These are phyloP conservation scores for Platorchestia sp. DNA, from an alignment of 1,140 invertebrate genomes.

Conservation along the genomic window DNA sequence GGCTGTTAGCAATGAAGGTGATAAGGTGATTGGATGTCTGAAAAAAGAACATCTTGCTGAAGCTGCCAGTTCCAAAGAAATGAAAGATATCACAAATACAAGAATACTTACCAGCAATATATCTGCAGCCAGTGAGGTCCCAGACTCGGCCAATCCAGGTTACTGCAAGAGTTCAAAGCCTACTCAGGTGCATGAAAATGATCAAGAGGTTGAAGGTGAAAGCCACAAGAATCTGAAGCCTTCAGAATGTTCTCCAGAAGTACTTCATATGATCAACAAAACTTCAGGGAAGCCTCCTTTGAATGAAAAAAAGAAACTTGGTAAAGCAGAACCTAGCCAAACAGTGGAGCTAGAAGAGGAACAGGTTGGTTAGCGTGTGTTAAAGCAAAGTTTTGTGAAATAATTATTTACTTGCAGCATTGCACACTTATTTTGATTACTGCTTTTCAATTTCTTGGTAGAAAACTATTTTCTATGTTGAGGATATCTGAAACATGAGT, in stretches of 20 bases:
- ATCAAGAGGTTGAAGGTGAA: background rate
- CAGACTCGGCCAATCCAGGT: background rate
- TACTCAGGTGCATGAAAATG: background rate
- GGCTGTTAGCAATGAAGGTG: background rate
- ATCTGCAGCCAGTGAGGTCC: background rate
- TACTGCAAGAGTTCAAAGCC: background rate
- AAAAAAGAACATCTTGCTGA: background rate
- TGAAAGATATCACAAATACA: slow-evolving; percentile 45
- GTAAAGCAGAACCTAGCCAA: background rate
- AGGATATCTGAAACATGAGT: no score
- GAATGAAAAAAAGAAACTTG: background rate
- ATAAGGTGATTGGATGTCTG: background rate
- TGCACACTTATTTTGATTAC: background rate
- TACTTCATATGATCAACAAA: background rate
- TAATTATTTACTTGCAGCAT: background rate
- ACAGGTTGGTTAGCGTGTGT: background rate
- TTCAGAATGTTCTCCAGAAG: background rate
- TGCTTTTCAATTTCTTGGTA: no score
- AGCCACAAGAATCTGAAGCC: background rate
- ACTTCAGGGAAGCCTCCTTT: background rate
- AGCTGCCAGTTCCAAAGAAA: slow-evolving; percentile 5
- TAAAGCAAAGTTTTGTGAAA: background rate
- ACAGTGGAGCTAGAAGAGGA: background rate
- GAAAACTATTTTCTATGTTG: no score
- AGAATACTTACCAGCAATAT: slow-evolving; percentile 26